These are phyloP conservation scores for Platichthys stellatus DNA, from an alignment of 2,113 vertebrate species.

Conservation along the genomic window DNA sequence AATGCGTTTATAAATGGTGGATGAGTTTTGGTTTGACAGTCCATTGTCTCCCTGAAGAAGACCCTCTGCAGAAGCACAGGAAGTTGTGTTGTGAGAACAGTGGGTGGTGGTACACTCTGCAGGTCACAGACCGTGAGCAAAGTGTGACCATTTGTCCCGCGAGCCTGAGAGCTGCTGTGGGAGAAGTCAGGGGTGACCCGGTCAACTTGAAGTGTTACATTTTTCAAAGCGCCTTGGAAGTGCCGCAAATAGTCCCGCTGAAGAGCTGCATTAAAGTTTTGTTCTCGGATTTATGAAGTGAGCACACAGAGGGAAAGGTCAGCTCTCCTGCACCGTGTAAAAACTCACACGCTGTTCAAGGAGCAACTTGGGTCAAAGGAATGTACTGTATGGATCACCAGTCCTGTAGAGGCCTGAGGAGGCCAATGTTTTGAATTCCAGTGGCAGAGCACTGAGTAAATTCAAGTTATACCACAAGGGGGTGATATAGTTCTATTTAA, in stretches of 20 bases:
- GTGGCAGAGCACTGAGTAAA: background rate
- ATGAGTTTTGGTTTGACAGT: background rate
- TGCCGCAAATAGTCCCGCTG: background rate
- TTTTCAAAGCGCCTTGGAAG: slow-evolving; percentile 11
- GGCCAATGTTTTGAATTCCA: background rate
- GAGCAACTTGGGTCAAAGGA: background rate
- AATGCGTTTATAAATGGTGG: background rate
- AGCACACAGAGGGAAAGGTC: slow-evolving; percentile 7
- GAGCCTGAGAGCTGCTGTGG: background rate
- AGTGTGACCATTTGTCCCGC: slow-evolving; percentile 16
- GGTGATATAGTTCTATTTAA: background rate
- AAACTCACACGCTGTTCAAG: background rate
- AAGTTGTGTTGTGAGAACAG: background rate
- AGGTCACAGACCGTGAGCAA: background rate
- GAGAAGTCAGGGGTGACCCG: slow-evolving; percentile 42
- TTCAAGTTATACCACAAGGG: background rate
- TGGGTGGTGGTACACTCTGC: background rate
- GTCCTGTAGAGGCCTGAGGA: background rate
- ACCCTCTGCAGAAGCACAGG: background rate
- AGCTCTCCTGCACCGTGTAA: background rate
- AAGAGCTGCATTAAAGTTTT: background rate
- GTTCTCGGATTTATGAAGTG: background rate
- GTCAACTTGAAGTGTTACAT: slow-evolving; percentile 29
- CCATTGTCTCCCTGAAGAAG: background rate
- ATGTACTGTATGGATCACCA: background rate